Evolutionary conservation across 2,113 vertebrate genomes (phyloP).

Genomic region (Platichthys flesus): DNA sequence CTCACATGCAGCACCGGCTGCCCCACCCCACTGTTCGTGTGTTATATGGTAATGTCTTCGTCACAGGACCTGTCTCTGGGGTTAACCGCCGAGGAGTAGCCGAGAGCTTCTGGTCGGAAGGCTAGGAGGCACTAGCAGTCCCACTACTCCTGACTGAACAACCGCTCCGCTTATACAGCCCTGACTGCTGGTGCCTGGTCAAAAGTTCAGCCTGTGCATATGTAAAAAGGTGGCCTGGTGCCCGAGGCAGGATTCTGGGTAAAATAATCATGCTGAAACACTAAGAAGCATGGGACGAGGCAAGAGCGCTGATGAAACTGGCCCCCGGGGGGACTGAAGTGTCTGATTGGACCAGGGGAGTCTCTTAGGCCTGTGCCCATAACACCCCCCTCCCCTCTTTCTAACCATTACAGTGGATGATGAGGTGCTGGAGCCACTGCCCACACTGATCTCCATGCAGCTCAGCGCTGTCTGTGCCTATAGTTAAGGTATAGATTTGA

Average conservation of each 20-base stretch:
- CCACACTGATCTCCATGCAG: slow-evolving; percentile 63
- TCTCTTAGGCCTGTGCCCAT: slow-evolving; percentile 60
- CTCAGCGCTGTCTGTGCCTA: slow-evolving; percentile 59
- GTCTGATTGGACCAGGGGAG: slow-evolving; percentile 72
- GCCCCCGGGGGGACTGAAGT: slow-evolving; percentile 54
- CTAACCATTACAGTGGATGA: slow-evolving; percentile 60
- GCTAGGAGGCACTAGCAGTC: slow-evolving; percentile 44
- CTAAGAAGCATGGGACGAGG: slow-evolving; percentile 90
- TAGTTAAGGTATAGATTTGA: slow-evolving; percentile 74
- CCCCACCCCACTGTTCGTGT: slow-evolving; percentile 28
- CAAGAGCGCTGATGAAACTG: slow-evolving; percentile 62
- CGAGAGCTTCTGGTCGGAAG: slow-evolving; percentile 56
- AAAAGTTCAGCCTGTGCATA: slow-evolving; percentile 99
- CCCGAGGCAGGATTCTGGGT: slow-evolving; percentile 95
- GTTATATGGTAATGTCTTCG: slow-evolving; percentile 59
- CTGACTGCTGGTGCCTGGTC: slow-evolving; percentile 94
- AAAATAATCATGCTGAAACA: slow-evolving; percentile 98
- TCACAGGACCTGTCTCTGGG: slow-evolving; percentile 44
- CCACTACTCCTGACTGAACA: slow-evolving; percentile 58
- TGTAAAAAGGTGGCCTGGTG: slow-evolving; percentile 99
- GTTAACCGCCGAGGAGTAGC: slow-evolving; percentile 51
- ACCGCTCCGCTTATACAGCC: slow-evolving; percentile 56
- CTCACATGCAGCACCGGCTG: slow-evolving; percentile 7
- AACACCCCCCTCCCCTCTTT: slow-evolving; percentile 52
- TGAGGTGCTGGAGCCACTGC: slow-evolving; percentile 55